Conservation (phyloP, 1,140 invertebrate genomes). For the Nasonia giraulti region DNA sequence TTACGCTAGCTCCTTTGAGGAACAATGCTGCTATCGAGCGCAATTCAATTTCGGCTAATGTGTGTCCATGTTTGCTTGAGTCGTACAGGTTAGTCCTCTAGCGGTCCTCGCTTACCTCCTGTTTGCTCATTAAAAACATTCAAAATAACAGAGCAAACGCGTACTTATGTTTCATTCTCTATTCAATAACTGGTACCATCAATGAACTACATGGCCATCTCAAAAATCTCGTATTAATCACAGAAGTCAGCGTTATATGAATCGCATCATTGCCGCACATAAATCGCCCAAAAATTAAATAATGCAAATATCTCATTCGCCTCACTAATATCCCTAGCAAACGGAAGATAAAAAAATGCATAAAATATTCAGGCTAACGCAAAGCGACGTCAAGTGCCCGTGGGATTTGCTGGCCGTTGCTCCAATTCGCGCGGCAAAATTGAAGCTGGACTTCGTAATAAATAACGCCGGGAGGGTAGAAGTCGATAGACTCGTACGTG, state of each 20-base stretch:
- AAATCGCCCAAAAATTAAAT: too few relatives aligned
- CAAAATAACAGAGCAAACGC: background rate
- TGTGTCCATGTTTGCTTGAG: background rate
- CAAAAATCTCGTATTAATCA: too few relatives aligned
- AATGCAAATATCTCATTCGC: too few relatives aligned
- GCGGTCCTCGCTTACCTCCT: background rate
- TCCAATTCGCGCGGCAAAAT: background rate
- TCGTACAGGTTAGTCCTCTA: background rate
- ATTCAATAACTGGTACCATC: too few relatives aligned
- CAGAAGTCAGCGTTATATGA: too few relatives aligned
- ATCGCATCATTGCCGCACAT: too few relatives aligned
- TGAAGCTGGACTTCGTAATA: constrained; percentile 25
- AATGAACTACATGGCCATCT: too few relatives aligned
- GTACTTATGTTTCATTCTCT: background rate
- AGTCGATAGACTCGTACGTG: constrained; percentile 7
- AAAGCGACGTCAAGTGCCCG: background rate
- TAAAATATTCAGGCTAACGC: background rate
- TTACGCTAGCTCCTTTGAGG: background rate
- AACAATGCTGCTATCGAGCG: background rate
- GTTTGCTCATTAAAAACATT: background rate
- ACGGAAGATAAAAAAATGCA: background rate
- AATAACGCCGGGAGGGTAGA: constrained; percentile 11
- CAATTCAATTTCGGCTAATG: background rate
- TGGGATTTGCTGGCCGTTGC: background rate
- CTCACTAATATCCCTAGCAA: background rate